A percentile compares a stretch with the other conserved stretches of the same genome.
Evolutionary conservation across 2,113 vertebrate genomes (phyloP).

Genomic region (Alosa alosa): DNA sequence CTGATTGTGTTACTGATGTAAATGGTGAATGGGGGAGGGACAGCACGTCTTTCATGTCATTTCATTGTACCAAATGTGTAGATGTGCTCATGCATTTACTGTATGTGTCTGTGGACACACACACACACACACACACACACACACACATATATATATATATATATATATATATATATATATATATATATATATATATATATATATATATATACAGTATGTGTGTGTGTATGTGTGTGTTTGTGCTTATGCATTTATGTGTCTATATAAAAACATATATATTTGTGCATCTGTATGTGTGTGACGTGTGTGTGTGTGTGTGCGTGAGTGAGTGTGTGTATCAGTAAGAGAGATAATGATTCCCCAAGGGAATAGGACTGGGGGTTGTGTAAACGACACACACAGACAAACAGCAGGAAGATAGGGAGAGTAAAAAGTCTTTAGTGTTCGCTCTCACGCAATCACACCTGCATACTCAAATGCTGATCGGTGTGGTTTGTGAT

Average conservation of each 20-base stretch:
- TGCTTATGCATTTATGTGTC: not conserved
- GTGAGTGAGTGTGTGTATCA: not conserved
- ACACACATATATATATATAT: too few relatives aligned
- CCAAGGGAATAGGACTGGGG: not conserved
- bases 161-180: too few relatives aligned
- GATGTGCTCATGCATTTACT: not conserved
- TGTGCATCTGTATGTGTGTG: not conserved
- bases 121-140: too few relatives aligned
- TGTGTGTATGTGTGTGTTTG: not conserved
- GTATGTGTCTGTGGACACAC: too few relatives aligned
- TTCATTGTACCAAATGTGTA: not conserved
- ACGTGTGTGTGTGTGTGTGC: not conserved
- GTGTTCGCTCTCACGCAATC: not conserved
- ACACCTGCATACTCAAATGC: not conserved
- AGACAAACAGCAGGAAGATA: not conserved
- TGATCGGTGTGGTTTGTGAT: not conserved
- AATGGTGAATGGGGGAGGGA: not conserved
- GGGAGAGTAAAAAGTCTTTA: not conserved
- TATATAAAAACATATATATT: too few relatives aligned
- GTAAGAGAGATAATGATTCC: not conserved
- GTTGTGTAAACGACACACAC: not conserved
- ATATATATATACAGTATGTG: too few relatives aligned
- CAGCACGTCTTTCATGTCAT: not conserved
- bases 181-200: too few relatives aligned
- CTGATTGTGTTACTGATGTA: not conserved